phyloP scores from a whole-genome alignment of 2,888 invertebrate species.

The Listrodromus nycthemerus region DNA sequence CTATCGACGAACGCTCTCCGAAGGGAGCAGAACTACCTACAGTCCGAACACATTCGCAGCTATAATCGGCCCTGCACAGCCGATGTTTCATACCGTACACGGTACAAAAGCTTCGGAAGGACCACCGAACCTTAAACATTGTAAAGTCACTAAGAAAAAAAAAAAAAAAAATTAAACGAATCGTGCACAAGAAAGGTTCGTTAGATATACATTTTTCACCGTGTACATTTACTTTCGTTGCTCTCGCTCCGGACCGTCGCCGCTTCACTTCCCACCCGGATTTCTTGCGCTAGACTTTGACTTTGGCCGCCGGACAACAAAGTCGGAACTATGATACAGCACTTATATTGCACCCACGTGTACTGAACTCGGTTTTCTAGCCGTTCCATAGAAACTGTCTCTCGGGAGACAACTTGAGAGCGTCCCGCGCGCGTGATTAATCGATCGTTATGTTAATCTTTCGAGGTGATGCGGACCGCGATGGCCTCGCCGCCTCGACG shows the following conservation, averaged over 20 bases:
- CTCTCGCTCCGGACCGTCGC: conserved; percentile 18
- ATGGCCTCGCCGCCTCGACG: neutral
- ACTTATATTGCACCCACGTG: conserved; percentile 8
- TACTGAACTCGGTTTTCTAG: neutral
- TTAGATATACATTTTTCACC: neutral
- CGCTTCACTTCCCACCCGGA: conserved; percentile 1
- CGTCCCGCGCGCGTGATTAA: conserved; percentile 71
- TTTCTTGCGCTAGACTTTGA: conserved; percentile 13
- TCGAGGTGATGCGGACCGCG: conserved; percentile 30
- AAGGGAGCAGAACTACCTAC: neutral
- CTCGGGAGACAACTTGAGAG: neutral
- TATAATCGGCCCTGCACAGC: neutral
- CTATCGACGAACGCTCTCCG: neutral
- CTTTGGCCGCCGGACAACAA: conserved; percentile 10
- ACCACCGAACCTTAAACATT: no score
- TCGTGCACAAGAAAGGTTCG: no score
- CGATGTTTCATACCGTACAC: neutral
- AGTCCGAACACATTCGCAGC: neutral
- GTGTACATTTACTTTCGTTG: conserved; percentile 1
- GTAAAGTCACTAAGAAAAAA: no score
- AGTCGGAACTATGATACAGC: conserved; percentile 1
- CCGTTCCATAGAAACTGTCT: neutral
- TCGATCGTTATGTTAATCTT: conserved; percentile 75
- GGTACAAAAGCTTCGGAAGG: no score
- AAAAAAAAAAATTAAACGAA: no score